Evolutionary conservation across 2,888 invertebrate genomes (phyloP), one percentile per base, ranked within the genome.

Genomic region (Campopleginae sp.): DNA sequence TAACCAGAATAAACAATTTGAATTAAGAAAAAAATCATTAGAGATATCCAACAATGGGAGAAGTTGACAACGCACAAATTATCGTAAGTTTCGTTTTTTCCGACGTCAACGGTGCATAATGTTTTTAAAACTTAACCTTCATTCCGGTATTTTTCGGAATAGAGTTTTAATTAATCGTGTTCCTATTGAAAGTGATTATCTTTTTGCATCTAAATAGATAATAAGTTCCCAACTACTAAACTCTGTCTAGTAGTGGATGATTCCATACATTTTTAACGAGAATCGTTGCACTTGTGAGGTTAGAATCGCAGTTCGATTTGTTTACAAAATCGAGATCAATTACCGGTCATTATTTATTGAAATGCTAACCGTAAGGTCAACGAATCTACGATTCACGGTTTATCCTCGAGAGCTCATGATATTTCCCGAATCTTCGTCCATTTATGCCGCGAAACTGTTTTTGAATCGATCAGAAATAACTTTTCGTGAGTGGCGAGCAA

Each of bases 51-150:
- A 85, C 54, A 79, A 92, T 93, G 93, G 90, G 88, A 31, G 91
- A 91, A 88, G 86, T 84, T 66, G 88, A 89, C 58, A 91, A 84
- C 79, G 90, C 90, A 33, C 91, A 90, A 86, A 91, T 89, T 74
- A 88, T 92, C 63, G 93, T 93, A 89, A 92, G 93, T 89, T 61
- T 65, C 38, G 46, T 46, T 4, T 23, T 42, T 27, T 63, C 5
- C 2, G 14, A n/a, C n/a, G 12, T 72, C 17, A 14, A 38, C 58
- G 19, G 44, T 74, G 19, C 5, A 48, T 33, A 46, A n/a, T 1
- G n/a, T 10, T 12, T n/a, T 10, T 8, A 12, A 51, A 77, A 66
- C 42, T 19, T 68, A 68, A 78, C 68, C 68, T 12, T 42, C n/a
- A 31, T 31, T 38, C 7, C 7, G n/a, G 19, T 77, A 23, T 58